A percentile compares a stretch with the other conserved stretches of the same genome.
These are phyloP conservation scores for Montipora efflorescens DNA, from an alignment of 64 coral and sea anemone species.

Conservation along the genomic window DNA sequence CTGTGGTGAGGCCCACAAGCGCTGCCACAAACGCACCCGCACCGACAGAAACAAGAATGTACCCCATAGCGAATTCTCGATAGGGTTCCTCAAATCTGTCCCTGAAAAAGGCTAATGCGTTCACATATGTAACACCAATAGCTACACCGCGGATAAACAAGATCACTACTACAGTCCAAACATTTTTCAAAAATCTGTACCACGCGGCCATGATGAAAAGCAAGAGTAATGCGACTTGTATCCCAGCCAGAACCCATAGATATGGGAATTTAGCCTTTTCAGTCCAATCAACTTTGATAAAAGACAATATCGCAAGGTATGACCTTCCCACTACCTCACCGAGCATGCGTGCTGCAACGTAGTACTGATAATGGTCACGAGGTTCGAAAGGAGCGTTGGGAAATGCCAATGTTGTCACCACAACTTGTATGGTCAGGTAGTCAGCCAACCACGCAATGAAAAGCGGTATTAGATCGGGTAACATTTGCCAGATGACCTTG, in stretches of 20 bases:
- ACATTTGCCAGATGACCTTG: constrained; percentile 38
- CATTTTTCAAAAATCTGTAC: constrained; percentile 79
- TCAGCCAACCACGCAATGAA: constrained; percentile 62
- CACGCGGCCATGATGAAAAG: constrained; percentile 78
- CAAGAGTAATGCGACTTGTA: constrained; percentile 54
- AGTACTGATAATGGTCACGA: constrained; percentile 87
- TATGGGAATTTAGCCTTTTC: constrained; percentile 59
- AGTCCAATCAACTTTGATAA: constrained; percentile 24
- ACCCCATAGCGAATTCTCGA: constrained; percentile 76
- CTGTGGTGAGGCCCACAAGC: constrained; percentile 62
- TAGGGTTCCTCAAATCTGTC: constrained; percentile 54
- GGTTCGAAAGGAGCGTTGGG: constrained; percentile 69
- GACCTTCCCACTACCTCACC: constrained; percentile 72
- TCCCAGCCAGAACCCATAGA: constrained; percentile 50
- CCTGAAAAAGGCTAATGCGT: constrained; percentile 62
- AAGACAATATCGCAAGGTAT: constrained; percentile 53
- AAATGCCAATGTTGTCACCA: constrained; percentile 79
- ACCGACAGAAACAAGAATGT: constrained; percentile 37
- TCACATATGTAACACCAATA: constrained; percentile 69
- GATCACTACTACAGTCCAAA: constrained; percentile 49
- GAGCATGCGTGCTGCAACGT: constrained; percentile 53
- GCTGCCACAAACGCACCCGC: constrained; percentile 55
- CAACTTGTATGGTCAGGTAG: constrained; percentile 79
- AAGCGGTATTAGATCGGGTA: constrained; percentile 25
- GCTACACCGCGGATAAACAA: constrained; percentile 56